Evolutionary conservation across 2,888 invertebrate genomes (phyloP).

Genomic region (Orthosia incerta): DNA sequence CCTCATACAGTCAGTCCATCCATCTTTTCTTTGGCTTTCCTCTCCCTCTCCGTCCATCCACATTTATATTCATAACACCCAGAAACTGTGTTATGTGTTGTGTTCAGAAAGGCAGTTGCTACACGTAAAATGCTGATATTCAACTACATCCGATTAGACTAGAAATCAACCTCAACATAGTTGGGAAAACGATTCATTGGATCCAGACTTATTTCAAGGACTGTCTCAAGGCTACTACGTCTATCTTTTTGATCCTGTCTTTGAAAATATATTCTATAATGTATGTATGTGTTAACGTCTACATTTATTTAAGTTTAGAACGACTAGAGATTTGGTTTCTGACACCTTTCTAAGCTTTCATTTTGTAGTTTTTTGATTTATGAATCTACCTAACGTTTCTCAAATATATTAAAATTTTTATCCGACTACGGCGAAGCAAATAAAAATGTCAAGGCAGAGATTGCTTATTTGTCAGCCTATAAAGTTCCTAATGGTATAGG

Average conservation of each 20-base stretch:
- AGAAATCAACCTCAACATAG: no score
- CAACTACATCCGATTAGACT: background rate
- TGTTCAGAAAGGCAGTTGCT: background rate
- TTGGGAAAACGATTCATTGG: slow-evolving; percentile 49
- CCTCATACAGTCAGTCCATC: no score
- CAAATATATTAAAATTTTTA: background rate
- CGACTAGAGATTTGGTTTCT: background rate
- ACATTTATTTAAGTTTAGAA: slow-evolving; percentile 1
- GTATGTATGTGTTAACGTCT: slow-evolving; percentile 6
- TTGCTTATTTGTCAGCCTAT: background rate
- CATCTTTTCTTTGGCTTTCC: no score
- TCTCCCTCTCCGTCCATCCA: no score
- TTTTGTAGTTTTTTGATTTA: background rate
- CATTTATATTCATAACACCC: no score
- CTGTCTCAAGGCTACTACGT: slow-evolving; percentile 55
- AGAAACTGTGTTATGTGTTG: background rate
- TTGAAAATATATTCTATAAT: slow-evolving; percentile 34
- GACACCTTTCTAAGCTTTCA: background rate
- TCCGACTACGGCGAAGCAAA: no score
- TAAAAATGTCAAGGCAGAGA: background rate
- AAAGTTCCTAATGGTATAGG: background rate
- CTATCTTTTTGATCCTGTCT: slow-evolving; percentile 31
- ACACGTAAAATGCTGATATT: background rate
- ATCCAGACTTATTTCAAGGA: slow-evolving; percentile 62
- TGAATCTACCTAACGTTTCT: background rate